These are phyloP conservation scores for Fundulus diaphanus DNA, from an alignment of 2,797 vertebrate genomes.

Conservation along the genomic window DNA sequence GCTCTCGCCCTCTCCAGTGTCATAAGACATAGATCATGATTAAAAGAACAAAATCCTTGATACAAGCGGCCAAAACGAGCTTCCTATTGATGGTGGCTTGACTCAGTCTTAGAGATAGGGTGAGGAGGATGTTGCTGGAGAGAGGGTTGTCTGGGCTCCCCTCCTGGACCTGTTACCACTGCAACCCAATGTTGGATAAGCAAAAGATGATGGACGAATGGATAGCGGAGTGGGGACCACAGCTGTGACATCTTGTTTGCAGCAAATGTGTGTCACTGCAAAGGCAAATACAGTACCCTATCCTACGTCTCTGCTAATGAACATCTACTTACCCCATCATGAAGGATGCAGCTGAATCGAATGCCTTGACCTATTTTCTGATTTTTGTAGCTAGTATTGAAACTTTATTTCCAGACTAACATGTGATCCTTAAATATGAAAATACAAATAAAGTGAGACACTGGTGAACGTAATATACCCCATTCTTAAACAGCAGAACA, in stretches of 20 bases:
- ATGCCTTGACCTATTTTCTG: not conserved
- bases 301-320: not conserved
- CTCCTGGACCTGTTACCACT: no score
- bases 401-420: not conserved
- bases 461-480: not conserved
- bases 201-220: no score
- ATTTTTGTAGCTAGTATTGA: not conserved
- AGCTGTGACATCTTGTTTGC: not conserved
- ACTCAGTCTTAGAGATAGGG: no score
- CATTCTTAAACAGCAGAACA: not conserved
- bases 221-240: no score
- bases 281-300: not conserved
- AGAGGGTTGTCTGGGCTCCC: no score
- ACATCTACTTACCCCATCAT: not conserved
- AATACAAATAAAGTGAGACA: not conserved
- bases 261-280: not conserved
- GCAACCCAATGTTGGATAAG: no score
- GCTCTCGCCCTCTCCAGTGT: no score
- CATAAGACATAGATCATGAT: no score
- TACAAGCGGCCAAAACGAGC: no score
- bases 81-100: no score
- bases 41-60: no score
- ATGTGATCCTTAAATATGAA: not conserved
- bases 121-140: no score
- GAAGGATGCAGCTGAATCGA: not conserved